A percentile compares a stretch with the other conserved stretches of the same genome.
These are phyloP conservation scores for Podotricha telesiphe DNA, from an alignment of 2,888 invertebrate species.

Conservation along the genomic window DNA sequence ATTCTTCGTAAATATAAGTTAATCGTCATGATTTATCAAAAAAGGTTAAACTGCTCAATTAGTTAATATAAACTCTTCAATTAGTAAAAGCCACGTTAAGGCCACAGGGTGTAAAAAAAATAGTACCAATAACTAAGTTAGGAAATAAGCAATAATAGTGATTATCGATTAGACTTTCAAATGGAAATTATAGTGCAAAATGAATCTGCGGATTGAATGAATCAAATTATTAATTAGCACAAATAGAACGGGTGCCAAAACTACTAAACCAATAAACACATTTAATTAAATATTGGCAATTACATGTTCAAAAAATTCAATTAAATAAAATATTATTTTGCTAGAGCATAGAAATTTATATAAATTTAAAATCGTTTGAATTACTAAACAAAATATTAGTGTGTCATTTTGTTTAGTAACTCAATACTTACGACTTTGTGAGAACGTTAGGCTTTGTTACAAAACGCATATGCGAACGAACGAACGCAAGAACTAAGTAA, in stretches of 20 bases:
- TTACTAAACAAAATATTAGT: neutral
- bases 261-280: neutral
- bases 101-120: neutral
- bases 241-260: conserved; percentile 9
- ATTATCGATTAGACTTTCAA: neutral
- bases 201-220: neutral
- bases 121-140: too few relatives aligned
- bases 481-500: too few relatives aligned
- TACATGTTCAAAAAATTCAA: neutral
- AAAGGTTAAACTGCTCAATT: conserved; percentile 1
- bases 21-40: neutral
- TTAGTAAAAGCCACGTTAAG: neutral
- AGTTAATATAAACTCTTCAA: too few relatives aligned
- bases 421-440: too few relatives aligned
- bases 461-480: too few relatives aligned
- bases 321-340: neutral
- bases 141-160: too few relatives aligned
- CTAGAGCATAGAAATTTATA: neutral
- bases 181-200: neutral
- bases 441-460: too few relatives aligned
- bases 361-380: neutral
- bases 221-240: conserved; percentile 14
- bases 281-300: conserved; percentile 10
- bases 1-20: neutral
- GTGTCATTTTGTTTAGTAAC: too few relatives aligned